Base-by-base conservation (phyloP, 1,140 invertebrate species). In the Charaxes varanes region DNA sequence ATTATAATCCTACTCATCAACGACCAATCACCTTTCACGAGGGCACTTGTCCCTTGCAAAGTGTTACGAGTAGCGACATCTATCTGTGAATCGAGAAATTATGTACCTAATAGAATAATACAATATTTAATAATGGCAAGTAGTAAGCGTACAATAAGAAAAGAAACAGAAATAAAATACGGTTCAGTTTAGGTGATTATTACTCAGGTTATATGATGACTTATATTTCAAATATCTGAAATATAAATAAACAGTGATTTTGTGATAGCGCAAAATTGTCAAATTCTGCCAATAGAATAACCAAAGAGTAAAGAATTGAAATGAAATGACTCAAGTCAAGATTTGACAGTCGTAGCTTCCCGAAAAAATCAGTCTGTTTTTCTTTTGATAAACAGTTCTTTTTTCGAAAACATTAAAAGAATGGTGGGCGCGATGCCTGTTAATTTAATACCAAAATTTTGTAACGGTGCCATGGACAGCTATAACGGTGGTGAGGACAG, bases 371-470 rank as follows among this genome's bases (percentile, higher is more conserved):
- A 68, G 62, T 55, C 73, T 80, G 78, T 69, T 82, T 82, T 79
- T 65, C 57, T 72, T 72, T 78, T 77, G 52, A 66, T 67, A 74
- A 77, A 78, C 55, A 78, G 61, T 78, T 79, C 66, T 47, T 67
- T 74, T 78, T 77, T 78, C 60, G 69, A 80, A 78, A 71, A 69
- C 54, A 47, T 46, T 53, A 68, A 77, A 66, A 84, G 58, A 71
- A 85, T 85, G 81, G 81, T 85, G 78, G 81, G 81, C 78, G 81
- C 78, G 54, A 74, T 83, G 72, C 79, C 81, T 77, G 68, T 80
- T 56, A 73, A 79, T 66, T 62, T 80, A 63, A 71, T 82, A 64
- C 70, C 69, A 61, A 80, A 84, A 82, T 74, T 82, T 74, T 83
- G 59, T 52, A 79, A 80, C 62, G 76, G 73, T 61, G 68, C 70